Conservation (phyloP, 2,113 vertebrate genomes). For the Sinosuthora webbiana region DNA sequence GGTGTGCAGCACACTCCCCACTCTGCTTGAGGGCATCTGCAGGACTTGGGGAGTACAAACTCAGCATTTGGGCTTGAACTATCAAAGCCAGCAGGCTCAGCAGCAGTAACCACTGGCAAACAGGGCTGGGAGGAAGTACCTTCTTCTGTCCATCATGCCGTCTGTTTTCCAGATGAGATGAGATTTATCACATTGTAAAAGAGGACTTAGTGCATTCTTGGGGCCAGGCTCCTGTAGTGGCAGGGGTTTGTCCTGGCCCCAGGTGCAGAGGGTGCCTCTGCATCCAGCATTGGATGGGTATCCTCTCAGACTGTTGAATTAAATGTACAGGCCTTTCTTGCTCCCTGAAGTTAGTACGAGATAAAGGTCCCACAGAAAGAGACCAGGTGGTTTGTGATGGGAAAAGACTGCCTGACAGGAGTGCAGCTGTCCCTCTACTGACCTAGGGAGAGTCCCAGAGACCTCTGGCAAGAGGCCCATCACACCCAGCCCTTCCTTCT, state of each 20-base stretch:
- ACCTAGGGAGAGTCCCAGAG: not conserved
- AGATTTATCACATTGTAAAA: not conserved
- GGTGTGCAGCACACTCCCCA: rapidly evolving
- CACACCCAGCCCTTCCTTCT: not conserved
- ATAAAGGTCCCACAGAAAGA: not conserved
- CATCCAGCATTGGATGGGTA: rapidly evolving
- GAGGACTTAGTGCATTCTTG: not conserved
- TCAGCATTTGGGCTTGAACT: not conserved
- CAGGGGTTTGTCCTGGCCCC: not conserved
- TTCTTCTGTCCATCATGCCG: not conserved
- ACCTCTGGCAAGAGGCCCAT: not conserved
- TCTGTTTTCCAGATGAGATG: not conserved
- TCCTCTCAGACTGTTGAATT: not conserved
- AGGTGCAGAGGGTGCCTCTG: not conserved
- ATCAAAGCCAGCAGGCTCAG: not conserved
- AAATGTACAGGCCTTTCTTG: not conserved
- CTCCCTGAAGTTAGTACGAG: not conserved
- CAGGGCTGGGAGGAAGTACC: not conserved
- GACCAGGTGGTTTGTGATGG: rapidly evolving
- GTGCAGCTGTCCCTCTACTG: not conserved
- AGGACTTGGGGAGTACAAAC: not conserved
- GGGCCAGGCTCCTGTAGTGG: not conserved
- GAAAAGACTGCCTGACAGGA: not conserved
- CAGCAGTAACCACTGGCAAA: not conserved
- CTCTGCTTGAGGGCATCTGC: not conserved